These are phyloP conservation scores for Vidua chalybeata DNA, from an alignment of 2,113 vertebrate genomes.

Conservation along the genomic window DNA sequence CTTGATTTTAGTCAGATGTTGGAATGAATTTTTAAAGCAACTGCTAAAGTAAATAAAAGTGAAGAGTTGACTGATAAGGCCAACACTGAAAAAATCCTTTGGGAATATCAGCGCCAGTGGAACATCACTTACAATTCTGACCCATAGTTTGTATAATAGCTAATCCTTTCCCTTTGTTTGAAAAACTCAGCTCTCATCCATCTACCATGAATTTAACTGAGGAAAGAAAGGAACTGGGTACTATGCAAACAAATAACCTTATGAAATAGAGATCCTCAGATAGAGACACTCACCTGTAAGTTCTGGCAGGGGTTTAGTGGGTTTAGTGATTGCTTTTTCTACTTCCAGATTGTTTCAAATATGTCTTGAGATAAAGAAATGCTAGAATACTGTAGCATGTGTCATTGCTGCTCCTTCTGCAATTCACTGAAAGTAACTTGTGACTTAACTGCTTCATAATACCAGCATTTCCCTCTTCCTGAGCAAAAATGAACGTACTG, in stretches of 20 bases:
- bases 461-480: background rate
- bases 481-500: background rate
- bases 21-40: slow-evolving; percentile 62
- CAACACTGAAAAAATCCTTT: slow-evolving; percentile 57
- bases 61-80: slow-evolving; percentile 72
- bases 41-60: slow-evolving; percentile 75
- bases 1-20: slow-evolving; percentile 59
- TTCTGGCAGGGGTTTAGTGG: background rate
- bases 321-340: background rate
- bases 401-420: background rate
- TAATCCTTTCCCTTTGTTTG: background rate
- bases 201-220: background rate
- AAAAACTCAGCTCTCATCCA: background rate
- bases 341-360: background rate
- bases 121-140: background rate
- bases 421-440: background rate
- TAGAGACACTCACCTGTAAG: background rate
- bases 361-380: background rate
- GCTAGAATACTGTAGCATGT: background rate
- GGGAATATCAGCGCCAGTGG: background rate
- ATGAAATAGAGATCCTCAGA: background rate
- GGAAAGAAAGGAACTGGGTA: background rate
- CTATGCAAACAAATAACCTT: background rate
- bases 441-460: background rate
- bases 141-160: background rate